Percentiles rank a stretch among this genome's conserved stretches.
phyloP scores from a whole-genome alignment of 1,140 invertebrate genomes.

The Drosophila arizonae region DNA sequence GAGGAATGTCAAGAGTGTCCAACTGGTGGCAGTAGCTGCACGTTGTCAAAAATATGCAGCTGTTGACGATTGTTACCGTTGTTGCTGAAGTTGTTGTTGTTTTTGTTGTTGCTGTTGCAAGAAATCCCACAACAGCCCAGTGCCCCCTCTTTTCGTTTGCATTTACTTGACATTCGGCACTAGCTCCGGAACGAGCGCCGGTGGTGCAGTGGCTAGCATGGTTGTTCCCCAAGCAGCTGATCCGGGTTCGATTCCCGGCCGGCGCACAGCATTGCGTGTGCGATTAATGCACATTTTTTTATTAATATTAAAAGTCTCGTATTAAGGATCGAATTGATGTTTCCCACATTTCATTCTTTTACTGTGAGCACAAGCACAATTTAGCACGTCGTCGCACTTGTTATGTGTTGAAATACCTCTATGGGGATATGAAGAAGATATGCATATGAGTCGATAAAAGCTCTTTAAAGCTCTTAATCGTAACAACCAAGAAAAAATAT shows the following conservation, averaged over 20 bases:
- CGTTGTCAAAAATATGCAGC: slow-evolving; percentile 39
- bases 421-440: too few relatives aligned
- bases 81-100: neutral
- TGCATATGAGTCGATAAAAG: too few relatives aligned
- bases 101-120: slow-evolving; percentile 1
- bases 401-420: too few relatives aligned
- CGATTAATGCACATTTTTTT: neutral
- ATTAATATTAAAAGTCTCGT: too few relatives aligned
- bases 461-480: too few relatives aligned
- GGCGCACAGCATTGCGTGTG: slow-evolving; percentile 84
- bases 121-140: neutral
- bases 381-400: too few relatives aligned
- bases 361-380: too few relatives aligned
- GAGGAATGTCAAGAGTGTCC: neutral
- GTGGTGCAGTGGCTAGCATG: slow-evolving; percentile 94
- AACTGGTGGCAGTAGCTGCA: neutral
- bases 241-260: slow-evolving; percentile 94
- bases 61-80: slow-evolving; percentile 8
- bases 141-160: slow-evolving; percentile 67
- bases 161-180: slow-evolving; percentile 6
- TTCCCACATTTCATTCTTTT: too few relatives aligned
- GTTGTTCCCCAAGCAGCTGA: slow-evolving; percentile 95
- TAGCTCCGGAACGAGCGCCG: slow-evolving; percentile 75
- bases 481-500: too few relatives aligned
- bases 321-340: neutral